These are phyloP conservation scores for Xiphorhynchus erythropygius DNA, from an alignment of 2,797 vertebrate genomes.

Conservation along the genomic window DNA sequence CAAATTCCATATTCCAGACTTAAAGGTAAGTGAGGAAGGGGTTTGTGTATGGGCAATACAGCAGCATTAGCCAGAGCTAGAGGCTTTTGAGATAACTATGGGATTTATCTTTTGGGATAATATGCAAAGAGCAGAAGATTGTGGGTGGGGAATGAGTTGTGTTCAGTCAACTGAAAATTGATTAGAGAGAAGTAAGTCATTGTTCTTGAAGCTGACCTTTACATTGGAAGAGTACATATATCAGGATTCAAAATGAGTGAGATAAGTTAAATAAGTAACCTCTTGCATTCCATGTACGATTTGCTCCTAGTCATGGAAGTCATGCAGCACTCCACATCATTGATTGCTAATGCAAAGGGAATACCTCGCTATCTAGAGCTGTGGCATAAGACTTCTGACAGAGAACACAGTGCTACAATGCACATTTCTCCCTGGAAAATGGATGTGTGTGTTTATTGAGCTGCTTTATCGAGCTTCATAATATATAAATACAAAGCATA, in stretches of 20 bases:
- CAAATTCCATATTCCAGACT: slow-evolving; percentile 90
- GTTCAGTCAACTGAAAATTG: not conserved
- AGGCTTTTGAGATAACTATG: not conserved
- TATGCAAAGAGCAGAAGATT: not conserved
- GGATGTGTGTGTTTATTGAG: not conserved
- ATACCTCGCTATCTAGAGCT: not conserved
- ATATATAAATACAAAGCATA: not conserved
- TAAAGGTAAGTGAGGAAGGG: slow-evolving; percentile 82
- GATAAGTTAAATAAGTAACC: not conserved
- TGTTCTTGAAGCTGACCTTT: not conserved
- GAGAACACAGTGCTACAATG: not conserved
- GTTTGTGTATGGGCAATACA: not conserved
- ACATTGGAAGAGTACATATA: not conserved
- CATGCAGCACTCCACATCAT: too few relatives aligned
- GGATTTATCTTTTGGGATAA: not conserved
- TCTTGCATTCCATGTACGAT: not conserved
- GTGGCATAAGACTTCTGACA: not conserved
- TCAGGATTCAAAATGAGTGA: not conserved
- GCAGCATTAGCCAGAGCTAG: not conserved
- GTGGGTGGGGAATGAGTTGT: not conserved
- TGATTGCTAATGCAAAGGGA: not conserved
- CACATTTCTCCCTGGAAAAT: not conserved
- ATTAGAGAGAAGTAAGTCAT: not conserved
- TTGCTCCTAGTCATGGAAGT: not conserved
- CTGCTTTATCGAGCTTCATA: not conserved